Conservation (phyloP, 2,797 vertebrate genomes). For the Rhadinocentrus ornatus region DNA sequence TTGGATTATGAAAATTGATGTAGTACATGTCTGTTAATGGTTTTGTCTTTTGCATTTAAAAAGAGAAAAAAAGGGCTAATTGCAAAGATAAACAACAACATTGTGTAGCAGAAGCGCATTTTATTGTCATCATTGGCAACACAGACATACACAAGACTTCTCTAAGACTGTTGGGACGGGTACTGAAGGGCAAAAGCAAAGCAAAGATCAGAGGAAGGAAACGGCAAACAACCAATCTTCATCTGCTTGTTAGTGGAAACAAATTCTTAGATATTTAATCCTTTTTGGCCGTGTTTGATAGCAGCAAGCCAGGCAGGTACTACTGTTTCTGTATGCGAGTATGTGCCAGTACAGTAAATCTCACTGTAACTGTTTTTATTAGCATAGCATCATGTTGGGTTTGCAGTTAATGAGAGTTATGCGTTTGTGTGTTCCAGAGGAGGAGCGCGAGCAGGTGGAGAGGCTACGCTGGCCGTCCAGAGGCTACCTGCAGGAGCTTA, state of each 20-base stretch:
- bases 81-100: constrained; percentile 33
- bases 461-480: constrained; percentile 93
- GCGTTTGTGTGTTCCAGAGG: constrained; percentile 80
- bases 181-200: constrained; percentile 44
- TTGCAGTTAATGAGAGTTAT: neutral
- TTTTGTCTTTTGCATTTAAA: constrained; percentile 11
- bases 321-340: neutral
- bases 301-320: constrained; percentile 9
- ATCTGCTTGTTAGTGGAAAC: constrained; percentile 27
- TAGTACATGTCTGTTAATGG: constrained; percentile 5
- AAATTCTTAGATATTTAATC: constrained; percentile 18
- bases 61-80: constrained; percentile 1
- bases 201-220: constrained; percentile 22
- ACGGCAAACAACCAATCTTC: neutral
- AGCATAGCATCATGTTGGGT: neutral
- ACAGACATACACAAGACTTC: constrained; percentile 23
- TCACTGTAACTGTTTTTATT: constrained; percentile 7
- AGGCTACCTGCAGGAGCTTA: constrained; percentile 94
- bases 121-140: constrained; percentile 62
- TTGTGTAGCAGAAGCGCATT: constrained; percentile 37
- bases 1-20: no score
- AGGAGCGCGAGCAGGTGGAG: constrained; percentile 94
- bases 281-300: neutral
- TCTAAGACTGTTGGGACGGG: constrained; percentile 60
- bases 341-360: constrained; percentile 25